Conservation (phyloP, 2,797 vertebrate genomes). For the Setipinna tenuifilis region DNA sequence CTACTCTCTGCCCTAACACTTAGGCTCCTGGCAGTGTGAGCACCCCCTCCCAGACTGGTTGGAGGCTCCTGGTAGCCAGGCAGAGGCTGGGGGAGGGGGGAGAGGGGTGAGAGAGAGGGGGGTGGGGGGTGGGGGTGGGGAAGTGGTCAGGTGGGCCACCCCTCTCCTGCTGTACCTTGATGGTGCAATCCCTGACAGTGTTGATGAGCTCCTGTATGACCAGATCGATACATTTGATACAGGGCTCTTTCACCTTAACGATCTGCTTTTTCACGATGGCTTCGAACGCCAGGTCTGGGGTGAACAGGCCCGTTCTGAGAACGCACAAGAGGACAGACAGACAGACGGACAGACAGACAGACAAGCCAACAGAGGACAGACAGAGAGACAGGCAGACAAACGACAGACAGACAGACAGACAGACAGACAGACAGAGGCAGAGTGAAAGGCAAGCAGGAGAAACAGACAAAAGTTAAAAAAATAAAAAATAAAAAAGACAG, state of each 20-base stretch:
- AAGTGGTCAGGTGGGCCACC: conserved; percentile 61
- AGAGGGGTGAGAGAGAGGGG: conserved; percentile 2
- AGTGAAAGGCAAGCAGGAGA: neutral
- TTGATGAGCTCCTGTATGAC: conserved; percentile 98
- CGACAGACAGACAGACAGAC: neutral
- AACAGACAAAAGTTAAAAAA: neutral
- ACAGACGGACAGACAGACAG: conserved; percentile 43
- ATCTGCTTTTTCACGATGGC: conserved; percentile 99
- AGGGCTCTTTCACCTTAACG: conserved; percentile 98
- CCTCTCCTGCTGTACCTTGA: conserved; percentile 85
- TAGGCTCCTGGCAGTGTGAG: conserved; percentile 47
- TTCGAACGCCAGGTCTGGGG: conserved; percentile 97
- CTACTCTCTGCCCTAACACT: no score
- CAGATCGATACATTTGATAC: conserved; percentile 97
- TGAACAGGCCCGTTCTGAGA: conserved; percentile 96
- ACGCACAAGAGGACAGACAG: conserved; percentile 73
- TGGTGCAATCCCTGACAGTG: conserved; percentile 96
- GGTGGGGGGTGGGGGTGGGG: conserved; percentile 57
- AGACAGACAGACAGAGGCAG: neutral
- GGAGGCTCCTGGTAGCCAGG: conserved; percentile 4
- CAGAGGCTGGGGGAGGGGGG: conserved; percentile 33
- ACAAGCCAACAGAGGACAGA: conserved; percentile 31
- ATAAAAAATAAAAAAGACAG: neutral
- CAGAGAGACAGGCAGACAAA: neutral
- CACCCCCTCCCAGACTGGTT: conserved; percentile 46